These are phyloP conservation scores for Stichodactyla helianthus DNA, from an alignment of 64 coral and sea anemone species.

Conservation along the genomic window DNA sequence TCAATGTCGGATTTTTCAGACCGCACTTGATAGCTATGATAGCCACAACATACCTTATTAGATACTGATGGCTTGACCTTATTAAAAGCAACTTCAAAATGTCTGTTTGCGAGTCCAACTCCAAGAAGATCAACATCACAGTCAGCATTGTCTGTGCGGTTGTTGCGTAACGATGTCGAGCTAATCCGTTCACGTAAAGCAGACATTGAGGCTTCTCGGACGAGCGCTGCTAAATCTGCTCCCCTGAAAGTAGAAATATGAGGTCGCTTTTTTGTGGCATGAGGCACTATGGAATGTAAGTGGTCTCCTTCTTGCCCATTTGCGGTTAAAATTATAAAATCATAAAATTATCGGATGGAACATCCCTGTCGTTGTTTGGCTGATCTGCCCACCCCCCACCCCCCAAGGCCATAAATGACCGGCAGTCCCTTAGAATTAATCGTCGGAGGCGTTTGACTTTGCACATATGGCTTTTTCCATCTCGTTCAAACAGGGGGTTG, in stretches of 20 bases:
- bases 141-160: neutral
- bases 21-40: neutral
- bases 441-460: too few relatives aligned
- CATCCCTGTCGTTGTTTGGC: too few relatives aligned
- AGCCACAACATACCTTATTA: conserved; percentile 50
- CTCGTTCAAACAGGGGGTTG: too few relatives aligned
- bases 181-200: conserved; percentile 82
- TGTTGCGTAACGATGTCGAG: conserved; percentile 6
- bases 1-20: neutral
- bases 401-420: too few relatives aligned
- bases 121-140: neutral
- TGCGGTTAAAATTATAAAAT: too few relatives aligned
- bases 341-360: too few relatives aligned
- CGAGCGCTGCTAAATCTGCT: conserved; percentile 87
- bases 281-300: too few relatives aligned
- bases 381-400: too few relatives aligned
- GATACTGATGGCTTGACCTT: conserved; percentile 92
- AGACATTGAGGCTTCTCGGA: conserved; percentile 85
- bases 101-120: conserved; percentile 55
- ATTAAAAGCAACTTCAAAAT: conserved; percentile 82
- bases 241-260: conserved; percentile 43
- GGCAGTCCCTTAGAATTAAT: too few relatives aligned
- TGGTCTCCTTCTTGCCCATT: too few relatives aligned
- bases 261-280: neutral
- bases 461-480: too few relatives aligned